phyloP scores from a whole-genome alignment of 2,888 invertebrate genomes.

The Colletes collaris region DNA sequence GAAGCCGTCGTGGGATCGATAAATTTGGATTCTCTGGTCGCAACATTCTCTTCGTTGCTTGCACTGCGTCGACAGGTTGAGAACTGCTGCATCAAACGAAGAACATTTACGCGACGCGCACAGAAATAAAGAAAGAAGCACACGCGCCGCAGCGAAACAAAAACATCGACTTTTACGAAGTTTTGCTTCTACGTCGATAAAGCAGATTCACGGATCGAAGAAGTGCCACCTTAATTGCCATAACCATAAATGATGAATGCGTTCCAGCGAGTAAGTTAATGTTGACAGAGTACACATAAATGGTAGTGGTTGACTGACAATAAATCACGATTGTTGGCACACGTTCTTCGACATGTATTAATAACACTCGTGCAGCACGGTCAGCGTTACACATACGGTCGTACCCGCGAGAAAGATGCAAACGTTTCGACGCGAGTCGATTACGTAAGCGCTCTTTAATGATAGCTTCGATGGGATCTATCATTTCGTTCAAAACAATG shows the following conservation, averaged over 20 bases:
- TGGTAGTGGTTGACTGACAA: conserved; percentile 29
- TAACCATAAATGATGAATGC: conserved; percentile 5
- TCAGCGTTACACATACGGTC: conserved; percentile 6
- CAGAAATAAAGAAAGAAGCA: not conserved
- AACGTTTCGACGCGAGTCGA: conserved; percentile 17
- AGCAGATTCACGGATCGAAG: not conserved
- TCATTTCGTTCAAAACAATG: conserved; percentile 61
- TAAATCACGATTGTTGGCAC: conserved; percentile 46
- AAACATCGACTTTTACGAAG: not conserved
- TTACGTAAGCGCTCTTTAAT: conserved; percentile 48
- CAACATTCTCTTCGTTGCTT: too few relatives aligned
- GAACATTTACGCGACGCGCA: too few relatives aligned
- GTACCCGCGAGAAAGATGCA: conserved; percentile 34
- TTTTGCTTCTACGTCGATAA: not conserved
- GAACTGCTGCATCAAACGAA: not conserved
- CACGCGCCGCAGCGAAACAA: too few relatives aligned
- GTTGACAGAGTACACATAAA: conserved; percentile 32
- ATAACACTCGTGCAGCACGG: conserved; percentile 26
- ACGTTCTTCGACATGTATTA: conserved; percentile 42
- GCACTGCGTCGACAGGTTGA: too few relatives aligned
- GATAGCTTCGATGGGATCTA: conserved; percentile 48
- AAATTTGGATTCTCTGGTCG: too few relatives aligned
- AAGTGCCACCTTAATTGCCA: not conserved
- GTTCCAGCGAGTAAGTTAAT: conserved; percentile 30
- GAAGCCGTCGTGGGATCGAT: too few relatives aligned